These are phyloP conservation scores for Heliconius ethilla DNA, from an alignment of 2,888 invertebrate genomes.

Conservation along the genomic window DNA sequence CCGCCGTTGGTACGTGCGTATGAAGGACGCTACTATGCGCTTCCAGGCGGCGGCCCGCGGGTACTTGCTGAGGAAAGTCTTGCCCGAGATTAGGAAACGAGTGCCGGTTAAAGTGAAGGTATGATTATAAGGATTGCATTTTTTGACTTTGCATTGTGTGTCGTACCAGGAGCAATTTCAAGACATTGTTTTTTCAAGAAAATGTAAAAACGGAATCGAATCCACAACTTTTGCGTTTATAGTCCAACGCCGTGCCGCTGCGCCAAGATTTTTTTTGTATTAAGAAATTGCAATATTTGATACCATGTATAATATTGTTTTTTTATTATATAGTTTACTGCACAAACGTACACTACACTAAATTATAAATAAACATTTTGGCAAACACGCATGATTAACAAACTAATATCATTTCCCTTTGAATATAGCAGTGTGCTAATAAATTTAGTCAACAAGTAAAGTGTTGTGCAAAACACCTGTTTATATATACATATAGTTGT, in stretches of 20 bases:
- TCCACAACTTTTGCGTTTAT: no score
- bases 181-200: no score
- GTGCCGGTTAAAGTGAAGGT: constrained; percentile 47
- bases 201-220: no score
- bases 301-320: neutral
- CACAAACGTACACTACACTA: neutral
- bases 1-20: constrained; percentile 85
- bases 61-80: constrained; percentile 81
- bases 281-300: neutral
- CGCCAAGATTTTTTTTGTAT: no score
- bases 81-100: constrained; percentile 68
- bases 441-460: constrained; percentile 35
- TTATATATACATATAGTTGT: constrained; percentile 53
- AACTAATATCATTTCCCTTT: constrained; percentile 33
- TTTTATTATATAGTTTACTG: neutral
- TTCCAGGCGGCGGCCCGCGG: constrained; percentile 90
- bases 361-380: neutral
- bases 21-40: constrained; percentile 81
- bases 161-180: no score
- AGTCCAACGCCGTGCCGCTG: no score
- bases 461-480: constrained; percentile 52
- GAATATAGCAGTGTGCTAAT: constrained; percentile 19
- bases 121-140: neutral
- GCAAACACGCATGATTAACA: constrained; percentile 22
- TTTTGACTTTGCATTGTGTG: no score